Evolutionary conservation across 2,888 invertebrate genomes (phyloP).

Genomic region (Agrilus biguttatus): DNA sequence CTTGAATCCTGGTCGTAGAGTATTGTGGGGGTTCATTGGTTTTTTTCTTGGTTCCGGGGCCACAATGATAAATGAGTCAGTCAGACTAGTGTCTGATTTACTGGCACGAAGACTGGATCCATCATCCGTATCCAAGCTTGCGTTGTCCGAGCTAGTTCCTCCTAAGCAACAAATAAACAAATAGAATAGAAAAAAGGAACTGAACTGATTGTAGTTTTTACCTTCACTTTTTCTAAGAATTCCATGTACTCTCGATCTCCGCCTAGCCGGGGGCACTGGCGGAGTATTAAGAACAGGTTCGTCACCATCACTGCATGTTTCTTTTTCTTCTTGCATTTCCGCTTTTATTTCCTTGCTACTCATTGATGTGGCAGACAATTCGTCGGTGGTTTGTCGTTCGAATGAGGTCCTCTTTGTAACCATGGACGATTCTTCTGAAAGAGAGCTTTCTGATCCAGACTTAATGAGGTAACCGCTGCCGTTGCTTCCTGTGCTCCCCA

Average conservation of each 20-base stretch:
- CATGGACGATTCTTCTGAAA: conserved; percentile 58
- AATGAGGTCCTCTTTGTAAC: conserved; percentile 19
- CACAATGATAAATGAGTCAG: conserved; percentile 79
- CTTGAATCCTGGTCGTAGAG: conserved; percentile 46
- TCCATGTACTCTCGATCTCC: conserved; percentile 51
- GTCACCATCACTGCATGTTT: conserved; percentile 55
- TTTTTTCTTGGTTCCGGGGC: conserved; percentile 37
- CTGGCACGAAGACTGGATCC: conserved; percentile 54
- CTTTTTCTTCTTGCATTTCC: conserved; percentile 56
- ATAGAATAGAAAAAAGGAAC: not conserved
- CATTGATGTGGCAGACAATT: conserved; percentile 14
- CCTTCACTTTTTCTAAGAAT: conserved; percentile 54
- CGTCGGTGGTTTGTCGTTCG: conserved; percentile 17
- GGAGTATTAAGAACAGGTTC: conserved; percentile 25
- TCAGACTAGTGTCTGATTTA: conserved; percentile 82
- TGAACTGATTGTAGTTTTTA: conserved; percentile 11
- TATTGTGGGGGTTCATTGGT: conserved; percentile 27
- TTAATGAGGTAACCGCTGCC: conserved; percentile 42
- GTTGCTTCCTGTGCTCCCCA: conserved; percentile 5
- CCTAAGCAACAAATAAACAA: conserved; percentile 24
- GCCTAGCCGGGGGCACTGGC: conserved; percentile 39
- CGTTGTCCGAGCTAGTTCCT: conserved; percentile 36
- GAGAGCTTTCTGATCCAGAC: conserved; percentile 79
- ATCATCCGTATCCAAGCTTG: conserved; percentile 27
- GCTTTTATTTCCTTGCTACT: conserved; percentile 56